phyloP scores from a whole-genome alignment of 1,140 invertebrate genomes.

The Polypedilum pembai region DNA sequence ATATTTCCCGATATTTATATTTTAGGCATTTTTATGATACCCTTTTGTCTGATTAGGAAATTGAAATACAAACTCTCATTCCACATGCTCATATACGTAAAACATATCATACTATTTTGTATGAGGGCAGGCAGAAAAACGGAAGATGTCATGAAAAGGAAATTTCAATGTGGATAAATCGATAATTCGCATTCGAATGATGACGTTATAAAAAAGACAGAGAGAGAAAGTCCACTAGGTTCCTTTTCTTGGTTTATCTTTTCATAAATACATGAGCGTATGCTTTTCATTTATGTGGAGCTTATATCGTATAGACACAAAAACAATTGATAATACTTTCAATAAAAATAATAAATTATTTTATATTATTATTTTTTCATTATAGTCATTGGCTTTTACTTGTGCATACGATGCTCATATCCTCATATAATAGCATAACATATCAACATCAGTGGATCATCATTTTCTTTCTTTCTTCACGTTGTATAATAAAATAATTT shows the following conservation, averaged over 20 bases:
- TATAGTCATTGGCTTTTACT: not conserved
- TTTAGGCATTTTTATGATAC: conserved; percentile 18
- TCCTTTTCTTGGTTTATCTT: not conserved
- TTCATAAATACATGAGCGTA: not conserved
- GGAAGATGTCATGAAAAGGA: not conserved
- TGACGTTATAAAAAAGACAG: not conserved
- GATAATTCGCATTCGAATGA: conserved; percentile 11
- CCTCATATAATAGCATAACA: not conserved
- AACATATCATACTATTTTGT: not conserved
- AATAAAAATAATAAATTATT: conserved; percentile 26
- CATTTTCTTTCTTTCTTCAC: not conserved
- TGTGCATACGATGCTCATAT: not conserved
- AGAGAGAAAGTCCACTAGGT: not conserved
- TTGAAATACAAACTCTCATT: not conserved
- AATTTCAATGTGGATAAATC: not conserved
- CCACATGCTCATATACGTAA: not conserved
- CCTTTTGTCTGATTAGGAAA: conserved; percentile 17
- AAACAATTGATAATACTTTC: not conserved
- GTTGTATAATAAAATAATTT: no score
- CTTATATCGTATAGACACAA: not conserved
- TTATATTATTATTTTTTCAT: conserved; percentile 21
- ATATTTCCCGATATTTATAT: conserved; percentile 12
- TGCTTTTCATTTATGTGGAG: not conserved
- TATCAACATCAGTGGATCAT: conserved; percentile 17
- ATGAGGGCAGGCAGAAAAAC: not conserved